Evolutionary conservation across 2,888 invertebrate genomes (phyloP).

Genomic region (Clepsis dumicolana): DNA sequence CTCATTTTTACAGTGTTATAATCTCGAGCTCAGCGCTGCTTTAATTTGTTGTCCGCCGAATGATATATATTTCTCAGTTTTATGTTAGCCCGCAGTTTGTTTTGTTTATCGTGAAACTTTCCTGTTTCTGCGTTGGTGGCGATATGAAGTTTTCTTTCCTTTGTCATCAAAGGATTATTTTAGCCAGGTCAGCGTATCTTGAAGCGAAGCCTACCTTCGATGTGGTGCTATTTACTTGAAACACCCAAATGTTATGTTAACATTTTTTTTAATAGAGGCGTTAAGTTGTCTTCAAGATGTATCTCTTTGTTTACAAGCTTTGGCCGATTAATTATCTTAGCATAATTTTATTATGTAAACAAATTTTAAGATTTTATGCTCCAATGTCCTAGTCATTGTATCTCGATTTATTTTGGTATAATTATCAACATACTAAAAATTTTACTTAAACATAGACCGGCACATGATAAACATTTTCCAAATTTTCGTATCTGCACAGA

Average conservation of each 20-base stretch:
- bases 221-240: neutral
- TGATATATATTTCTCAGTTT: neutral
- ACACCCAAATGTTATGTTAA: too few species aligned
- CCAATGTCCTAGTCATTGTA: too few species aligned
- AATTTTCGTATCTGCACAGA: neutral
- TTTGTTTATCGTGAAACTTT: constrained; percentile 7
- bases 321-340: neutral
- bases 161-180: neutral
- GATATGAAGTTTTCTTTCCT: constrained; percentile 2
- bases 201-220: neutral
- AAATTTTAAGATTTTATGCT: too few species aligned
- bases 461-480: too few species aligned
- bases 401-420: too few species aligned
- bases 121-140: neutral
- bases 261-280: too few species aligned
- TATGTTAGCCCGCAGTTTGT: neutral
- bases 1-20: neutral
- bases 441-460: too few species aligned
- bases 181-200: neutral
- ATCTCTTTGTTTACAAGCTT: neutral
- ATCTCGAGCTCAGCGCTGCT: neutral
- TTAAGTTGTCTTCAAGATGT: too few species aligned
- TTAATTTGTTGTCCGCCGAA: neutral
- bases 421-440: too few species aligned
- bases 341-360: too few species aligned